Percentiles rank a stretch among this genome's conserved stretches.
phyloP scores from a whole-genome alignment of 2,797 vertebrate species.

The Calcarius lapponicus region DNA sequence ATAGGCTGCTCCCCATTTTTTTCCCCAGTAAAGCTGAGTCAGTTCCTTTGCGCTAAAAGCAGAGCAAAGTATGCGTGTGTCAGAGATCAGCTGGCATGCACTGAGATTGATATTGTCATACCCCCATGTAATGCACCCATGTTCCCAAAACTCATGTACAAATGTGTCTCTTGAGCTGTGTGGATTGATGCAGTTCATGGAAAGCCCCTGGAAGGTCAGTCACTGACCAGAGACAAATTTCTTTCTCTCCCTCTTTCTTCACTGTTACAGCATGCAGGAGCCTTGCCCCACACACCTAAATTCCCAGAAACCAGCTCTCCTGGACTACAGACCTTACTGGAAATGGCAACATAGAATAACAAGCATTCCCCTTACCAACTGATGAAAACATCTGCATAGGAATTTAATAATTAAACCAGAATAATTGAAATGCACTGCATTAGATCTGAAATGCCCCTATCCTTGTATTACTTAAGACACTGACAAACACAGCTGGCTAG shows the following conservation, averaged over 20 bases:
- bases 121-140: fast-evolving
- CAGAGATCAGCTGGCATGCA: neutral
- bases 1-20: neutral
- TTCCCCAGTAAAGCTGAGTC: neutral
- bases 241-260: neutral
- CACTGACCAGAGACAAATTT: neutral
- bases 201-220: neutral
- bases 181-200: neutral
- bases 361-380: neutral
- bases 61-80: neutral
- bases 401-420: neutral
- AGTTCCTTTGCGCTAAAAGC: neutral
- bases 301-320: neutral
- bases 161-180: neutral
- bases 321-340: neutral
- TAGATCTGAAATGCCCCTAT: neutral
- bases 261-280: neutral
- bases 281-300: neutral
- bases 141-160: neutral
- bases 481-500: neutral
- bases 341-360: neutral
- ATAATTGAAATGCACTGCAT: neutral
- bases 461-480: neutral
- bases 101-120: neutral
- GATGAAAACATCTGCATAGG: neutral